Base-by-base conservation (phyloP, 1,140 invertebrate species). In the Bathynomus jamesi region DNA sequence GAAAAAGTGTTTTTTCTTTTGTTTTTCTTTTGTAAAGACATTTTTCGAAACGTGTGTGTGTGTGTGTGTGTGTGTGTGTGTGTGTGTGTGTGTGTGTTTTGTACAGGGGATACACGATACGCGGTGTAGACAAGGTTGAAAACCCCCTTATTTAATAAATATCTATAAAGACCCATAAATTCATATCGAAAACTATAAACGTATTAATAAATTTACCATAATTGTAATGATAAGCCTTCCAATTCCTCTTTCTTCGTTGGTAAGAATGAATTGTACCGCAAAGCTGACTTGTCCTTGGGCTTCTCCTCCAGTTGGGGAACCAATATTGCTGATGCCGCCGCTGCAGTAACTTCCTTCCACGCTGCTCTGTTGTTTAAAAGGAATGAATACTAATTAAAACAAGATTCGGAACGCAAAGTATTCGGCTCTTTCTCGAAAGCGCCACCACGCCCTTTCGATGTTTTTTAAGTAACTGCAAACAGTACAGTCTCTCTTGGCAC, bases 191-290 rank as follows among this genome's bases (percentile, higher is more conserved):
- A 53, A 53, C 21, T 17, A 53, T 53, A 53, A 3, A 53, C 21
- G 21, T 53, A 40, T 8, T 40, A 40, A 40, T 40, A 53, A n/a
- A 70, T 64, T 74, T 46, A 74, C 72, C 21, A 69, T n/a, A 4
- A 74, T 68, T 4, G 67, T 74, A 28, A 74, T 67, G 10, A 74
- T 64, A 7, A 74, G 68, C 28, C 69, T 74, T 3, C 72, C 72
- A 0, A 17, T 74, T 46, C 30, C 31, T 27, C 32, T 28, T 7
- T 74, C 72, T 8, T 63, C 63, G 25, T 53, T 46, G 3, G 67
- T 74, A 11, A 46, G 21, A n/a, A 74, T 28, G 30, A 65, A 74
- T 30, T 74, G 72, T 4, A 74, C 21, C 0, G 67, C 72, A 27
- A 74, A 74, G 64, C 62, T 66, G 29, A 74, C 60, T 46, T 74